A percentile compares a stretch with the other conserved stretches of the same genome.
Evolutionary conservation across 2,888 invertebrate species (phyloP).

Genomic region (Nephrotoma flavescens): DNA sequence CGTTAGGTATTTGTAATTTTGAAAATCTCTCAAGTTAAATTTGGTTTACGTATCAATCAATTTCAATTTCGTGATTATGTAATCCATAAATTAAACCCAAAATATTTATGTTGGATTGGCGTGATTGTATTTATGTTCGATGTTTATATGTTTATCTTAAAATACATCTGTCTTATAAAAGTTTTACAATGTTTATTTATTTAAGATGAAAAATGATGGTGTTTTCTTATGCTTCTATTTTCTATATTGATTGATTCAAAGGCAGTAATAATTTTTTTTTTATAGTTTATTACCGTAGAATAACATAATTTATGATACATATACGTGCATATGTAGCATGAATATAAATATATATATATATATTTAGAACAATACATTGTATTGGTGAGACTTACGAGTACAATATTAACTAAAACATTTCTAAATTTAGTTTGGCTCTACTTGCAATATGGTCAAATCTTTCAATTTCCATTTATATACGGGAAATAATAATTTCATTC

Average conservation of each 20-base stretch:
- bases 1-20: too few species aligned
- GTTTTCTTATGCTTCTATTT: not conserved
- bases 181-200: not conserved
- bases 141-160: not conserved
- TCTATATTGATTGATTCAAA: not conserved
- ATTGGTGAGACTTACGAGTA: not conserved
- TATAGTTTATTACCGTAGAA: not conserved
- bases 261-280: not conserved
- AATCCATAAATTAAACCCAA: too few species aligned
- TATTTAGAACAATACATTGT: not conserved
- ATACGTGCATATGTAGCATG: not conserved
- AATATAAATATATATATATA: not conserved
- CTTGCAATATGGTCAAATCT: not conserved
- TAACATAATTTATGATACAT: not conserved
- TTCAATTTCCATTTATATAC: too few species aligned
- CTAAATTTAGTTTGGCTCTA: not conserved
- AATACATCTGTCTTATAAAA: not conserved
- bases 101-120: too few species aligned
- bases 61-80: too few species aligned
- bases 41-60: too few species aligned
- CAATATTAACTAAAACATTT: not conserved
- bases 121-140: not conserved
- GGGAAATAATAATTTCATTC: too few species aligned
- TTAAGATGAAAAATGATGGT: not conserved
- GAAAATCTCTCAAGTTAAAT: too few species aligned